Conservation (phyloP, 1,140 invertebrate species). For the Venturia canescens region DNA sequence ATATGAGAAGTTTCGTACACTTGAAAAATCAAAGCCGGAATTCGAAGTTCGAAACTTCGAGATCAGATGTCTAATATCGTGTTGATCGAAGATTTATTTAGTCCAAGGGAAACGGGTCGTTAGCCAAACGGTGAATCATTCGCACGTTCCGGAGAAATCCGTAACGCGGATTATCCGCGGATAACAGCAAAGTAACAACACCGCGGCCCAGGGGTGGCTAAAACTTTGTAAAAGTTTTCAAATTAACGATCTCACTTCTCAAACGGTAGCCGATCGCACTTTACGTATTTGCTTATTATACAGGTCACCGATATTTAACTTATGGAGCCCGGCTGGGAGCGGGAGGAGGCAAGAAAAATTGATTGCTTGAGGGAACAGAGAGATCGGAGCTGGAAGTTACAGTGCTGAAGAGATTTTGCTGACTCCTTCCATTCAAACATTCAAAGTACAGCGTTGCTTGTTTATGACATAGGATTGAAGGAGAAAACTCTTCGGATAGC, state of each 20-base stretch:
- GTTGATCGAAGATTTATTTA: not conserved
- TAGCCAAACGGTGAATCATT: not conserved
- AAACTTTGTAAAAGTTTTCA: not conserved
- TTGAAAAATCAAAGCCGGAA: conserved; percentile 1
- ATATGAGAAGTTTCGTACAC: not conserved
- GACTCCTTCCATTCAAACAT: too few species aligned
- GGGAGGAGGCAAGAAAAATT: too few species aligned
- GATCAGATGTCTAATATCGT: not conserved
- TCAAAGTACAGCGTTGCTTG: too few species aligned
- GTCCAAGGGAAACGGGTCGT: not conserved
- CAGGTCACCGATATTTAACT: too few species aligned
- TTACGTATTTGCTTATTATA: not conserved
- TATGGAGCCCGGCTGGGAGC: too few species aligned
- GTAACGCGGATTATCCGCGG: not conserved
- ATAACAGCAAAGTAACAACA: not conserved
- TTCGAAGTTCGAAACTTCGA: too few species aligned
- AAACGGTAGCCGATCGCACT: not conserved
- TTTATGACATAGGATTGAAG: too few species aligned
- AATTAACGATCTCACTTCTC: conserved; percentile 8
- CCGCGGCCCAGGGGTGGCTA: not conserved
- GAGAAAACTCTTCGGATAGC: too few species aligned
- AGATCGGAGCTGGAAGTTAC: too few species aligned
- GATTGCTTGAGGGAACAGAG: too few species aligned
- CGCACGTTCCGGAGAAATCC: not conserved
- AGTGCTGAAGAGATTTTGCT: too few species aligned